A percentile compares a stretch with the other conserved stretches of the same genome.
Evolutionary conservation across 2,797 vertebrate species (phyloP).

Genomic region (Borostomias antarcticus): DNA sequence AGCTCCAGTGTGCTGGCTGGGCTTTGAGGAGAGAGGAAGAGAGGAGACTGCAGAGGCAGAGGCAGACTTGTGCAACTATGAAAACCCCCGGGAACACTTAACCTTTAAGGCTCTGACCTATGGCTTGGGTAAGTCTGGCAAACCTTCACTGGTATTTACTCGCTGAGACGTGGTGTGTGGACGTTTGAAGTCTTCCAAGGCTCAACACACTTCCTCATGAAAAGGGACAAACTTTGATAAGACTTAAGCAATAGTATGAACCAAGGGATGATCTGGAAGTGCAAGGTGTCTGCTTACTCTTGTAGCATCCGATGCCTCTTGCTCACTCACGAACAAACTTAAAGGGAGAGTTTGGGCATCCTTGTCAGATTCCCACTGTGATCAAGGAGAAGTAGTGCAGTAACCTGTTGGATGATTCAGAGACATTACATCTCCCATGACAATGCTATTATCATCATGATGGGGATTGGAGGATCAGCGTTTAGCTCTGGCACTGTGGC

Average conservation of each 20-base stretch:
- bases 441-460: not conserved
- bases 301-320: not conserved
- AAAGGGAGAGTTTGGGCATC: not conserved
- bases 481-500: not conserved
- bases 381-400: not conserved
- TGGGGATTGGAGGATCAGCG: not conserved
- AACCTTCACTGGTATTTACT: slow-evolving; percentile 28
- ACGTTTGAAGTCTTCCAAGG: slow-evolving; percentile 8
- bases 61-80: slow-evolving; percentile 49
- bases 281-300: not conserved
- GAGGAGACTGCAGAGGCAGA: slow-evolving; percentile 14
- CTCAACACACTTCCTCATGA: slow-evolving; percentile 5
- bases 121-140: slow-evolving; percentile 65
- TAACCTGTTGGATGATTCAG: not conserved
- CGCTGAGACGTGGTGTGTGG: slow-evolving; percentile 3
- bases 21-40: slow-evolving; percentile 27
- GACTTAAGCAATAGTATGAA: not conserved
- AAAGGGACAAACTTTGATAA: not conserved
- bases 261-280: not conserved
- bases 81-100: slow-evolving; percentile 54
- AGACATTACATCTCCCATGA: not conserved
- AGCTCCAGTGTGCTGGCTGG: slow-evolving; percentile 55
- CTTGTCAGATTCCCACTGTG: slow-evolving; percentile 1
- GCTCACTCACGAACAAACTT: not conserved
- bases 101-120: slow-evolving; percentile 42